Percentiles rank a stretch among this genome's conserved stretches.
Conservation (phyloP, 2,797 vertebrate genomes). For the Spinus pinus region DNA sequence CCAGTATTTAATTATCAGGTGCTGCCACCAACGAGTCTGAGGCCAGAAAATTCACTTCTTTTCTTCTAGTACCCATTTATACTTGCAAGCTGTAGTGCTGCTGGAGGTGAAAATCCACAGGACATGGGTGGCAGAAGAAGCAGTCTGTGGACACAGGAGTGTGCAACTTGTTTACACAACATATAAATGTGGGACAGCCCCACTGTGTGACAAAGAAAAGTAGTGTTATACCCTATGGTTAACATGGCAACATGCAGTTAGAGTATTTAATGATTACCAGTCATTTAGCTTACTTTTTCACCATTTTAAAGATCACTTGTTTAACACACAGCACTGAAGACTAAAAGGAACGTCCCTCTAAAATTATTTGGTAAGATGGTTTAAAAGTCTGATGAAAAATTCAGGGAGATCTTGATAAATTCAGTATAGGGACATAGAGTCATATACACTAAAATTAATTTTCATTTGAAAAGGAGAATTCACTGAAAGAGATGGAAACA, state of each 20-base stretch:
- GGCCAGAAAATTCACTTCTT: neutral
- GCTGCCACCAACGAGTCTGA: neutral
- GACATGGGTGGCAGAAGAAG: neutral
- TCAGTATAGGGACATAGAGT: neutral
- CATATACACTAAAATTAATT: neutral
- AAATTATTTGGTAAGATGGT: conserved; percentile 18
- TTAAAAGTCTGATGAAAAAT: neutral
- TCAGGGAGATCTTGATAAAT: neutral
- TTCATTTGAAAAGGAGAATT: neutral
- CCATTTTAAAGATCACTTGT: conserved; percentile 20
- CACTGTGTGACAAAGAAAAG: conserved; percentile 35
- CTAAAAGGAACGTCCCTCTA: neutral
- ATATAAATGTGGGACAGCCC: neutral
- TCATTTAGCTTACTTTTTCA: conserved; percentile 13
- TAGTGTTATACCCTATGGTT: neutral
- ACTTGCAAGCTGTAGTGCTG: neutral
- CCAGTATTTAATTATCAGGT: neutral
- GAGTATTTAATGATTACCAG: conserved; percentile 21
- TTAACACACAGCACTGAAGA: neutral
- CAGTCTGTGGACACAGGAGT: neutral
- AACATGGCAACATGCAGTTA: conserved; percentile 10
- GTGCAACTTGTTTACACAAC: neutral
- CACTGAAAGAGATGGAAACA: neutral
- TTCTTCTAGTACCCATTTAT: neutral
- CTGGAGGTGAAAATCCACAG: neutral